Evolutionary conservation across 2,888 invertebrate species (phyloP), one percentile per base, ranked within the genome.

Genomic region (Idaea biselata): DNA sequence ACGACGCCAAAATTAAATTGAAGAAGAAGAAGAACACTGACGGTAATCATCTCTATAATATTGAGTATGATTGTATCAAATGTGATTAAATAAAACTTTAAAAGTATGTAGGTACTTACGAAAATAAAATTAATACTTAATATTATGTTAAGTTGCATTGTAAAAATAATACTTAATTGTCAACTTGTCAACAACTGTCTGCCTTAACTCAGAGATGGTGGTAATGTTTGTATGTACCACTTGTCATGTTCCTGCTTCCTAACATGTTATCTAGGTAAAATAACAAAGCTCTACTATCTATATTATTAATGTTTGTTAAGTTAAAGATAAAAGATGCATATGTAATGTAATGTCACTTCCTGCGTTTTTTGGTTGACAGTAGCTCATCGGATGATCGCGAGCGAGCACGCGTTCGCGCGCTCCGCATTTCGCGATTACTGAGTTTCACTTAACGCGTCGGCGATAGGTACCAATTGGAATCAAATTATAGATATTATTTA

Each of bases 301-400:
- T 31, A 25, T 44, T 8, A 18, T 55, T 61, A 53, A 25, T 60
- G 44, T 61, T 44, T 58, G 56, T 31, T 7, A 65, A 53, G 58
- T 18, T 6, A 14, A 32, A 60, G 64, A 59, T 59, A 62, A 58
- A 18, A 16, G 14, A 18, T 55, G 32, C 18, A 14, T n/a, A 18
- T 31, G n/a, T n/a, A n/a, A 31, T 53, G 33, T 63, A 59, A 60
- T 55, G 62, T 60, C 58, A 58, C 55, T 63, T 62, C 79, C 84
- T 84, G 85, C 83, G 81, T 73, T 77, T 81, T 82, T 80, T 77
- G 79, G 44, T 44, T 17, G 56, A 79, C 80, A 86, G 86, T 85
- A 68, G 71, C 65, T 63, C 64, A 75, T 72, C 72, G 79, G 75
- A 64, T 63, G 60, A 65, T 66, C 70, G 72, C 71, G 77, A 70